Evolutionary conservation across 2,797 vertebrate species (phyloP).

Genomic region (Neosilurus hyrtlii): DNA sequence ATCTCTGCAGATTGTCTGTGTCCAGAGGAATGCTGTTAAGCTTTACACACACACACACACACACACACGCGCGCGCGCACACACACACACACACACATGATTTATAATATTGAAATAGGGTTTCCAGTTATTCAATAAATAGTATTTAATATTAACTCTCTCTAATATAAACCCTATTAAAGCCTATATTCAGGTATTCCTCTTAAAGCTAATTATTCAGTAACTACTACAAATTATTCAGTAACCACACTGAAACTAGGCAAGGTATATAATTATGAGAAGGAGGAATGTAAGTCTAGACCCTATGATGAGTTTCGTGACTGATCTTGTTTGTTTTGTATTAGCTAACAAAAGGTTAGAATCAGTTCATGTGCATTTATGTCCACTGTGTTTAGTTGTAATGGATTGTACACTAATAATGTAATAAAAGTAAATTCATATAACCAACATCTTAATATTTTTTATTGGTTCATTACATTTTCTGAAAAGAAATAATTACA

Average conservation of each 20-base stretch:
- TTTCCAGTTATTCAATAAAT: not conserved
- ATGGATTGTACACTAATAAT: not conserved
- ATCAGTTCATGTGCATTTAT: not conserved
- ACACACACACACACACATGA: not conserved
- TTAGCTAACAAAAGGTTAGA: not conserved
- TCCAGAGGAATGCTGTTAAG: conserved; percentile 6
- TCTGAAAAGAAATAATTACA: not conserved
- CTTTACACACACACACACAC: conserved; percentile 5
- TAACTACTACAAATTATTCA: conserved; percentile 9
- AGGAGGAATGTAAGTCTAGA: not conserved
- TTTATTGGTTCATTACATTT: not conserved
- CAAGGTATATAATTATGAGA: not conserved
- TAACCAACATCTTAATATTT: not conserved
- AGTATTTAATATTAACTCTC: not conserved
- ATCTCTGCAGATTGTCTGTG: conserved; percentile 31
- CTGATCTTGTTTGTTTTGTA: not conserved
- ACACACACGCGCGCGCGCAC: conserved; percentile 20
- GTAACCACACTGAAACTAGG: not conserved
- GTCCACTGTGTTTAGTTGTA: not conserved
- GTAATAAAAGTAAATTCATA: not conserved
- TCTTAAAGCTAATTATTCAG: conserved; percentile 11
- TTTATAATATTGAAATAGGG: not conserved
- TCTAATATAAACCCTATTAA: not conserved
- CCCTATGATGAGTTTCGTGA: not conserved
- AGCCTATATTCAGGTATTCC: conserved; percentile 4